Base-by-base conservation (phyloP, 2,797 vertebrate species). In the Malacoctenus gilli region DNA sequence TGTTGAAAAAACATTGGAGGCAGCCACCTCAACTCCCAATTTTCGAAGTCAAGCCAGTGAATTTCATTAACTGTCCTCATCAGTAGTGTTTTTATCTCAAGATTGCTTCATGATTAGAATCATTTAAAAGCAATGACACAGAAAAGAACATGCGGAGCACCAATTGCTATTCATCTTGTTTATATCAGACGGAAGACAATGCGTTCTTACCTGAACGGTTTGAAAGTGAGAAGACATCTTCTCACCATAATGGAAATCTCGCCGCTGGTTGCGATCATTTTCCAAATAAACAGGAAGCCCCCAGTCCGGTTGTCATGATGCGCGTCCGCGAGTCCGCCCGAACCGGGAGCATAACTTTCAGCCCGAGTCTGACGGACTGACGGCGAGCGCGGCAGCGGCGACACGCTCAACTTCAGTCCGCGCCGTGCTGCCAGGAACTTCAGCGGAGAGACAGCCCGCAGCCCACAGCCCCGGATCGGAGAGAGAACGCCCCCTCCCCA, bases 151-250 rank as follows among this genome's bases (percentile, higher is more conserved):
- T 28, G 25, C 25, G 9, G 25, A 28, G 25, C 25, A 28, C 5
- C 9, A 28, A 28, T 5, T 5, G 25, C n/a, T n/a, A n/a, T n/a
- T 28, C 25, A 28, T 28, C 9, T 28, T 1, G 9, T 28, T 5
- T 28, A 28, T 28, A 1, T 11, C 3, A 32, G 23, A 25, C 8
- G 4, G 4, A 39, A 2, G 18, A 11, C 22, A 10, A 14, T 7
- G 2, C 1, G 21, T 10, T 77, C 94, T 95, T 92, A 98, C 96
- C 96, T 95, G 91, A 98, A 98, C 22, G 95, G 96, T 91, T 94
- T 96, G 92, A 96, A 91, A 89, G 95, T 96, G 91, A 97, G 92
- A 63, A 97, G 93, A 85, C 95, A 96, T 94, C 96, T 95, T 84
- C 96, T 95, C 89, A 95, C 87, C 95, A 97, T 95, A 89, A 91